Base-by-base conservation (phyloP, 1,140 invertebrate species). In the Drosophila punjabiensis region DNA sequence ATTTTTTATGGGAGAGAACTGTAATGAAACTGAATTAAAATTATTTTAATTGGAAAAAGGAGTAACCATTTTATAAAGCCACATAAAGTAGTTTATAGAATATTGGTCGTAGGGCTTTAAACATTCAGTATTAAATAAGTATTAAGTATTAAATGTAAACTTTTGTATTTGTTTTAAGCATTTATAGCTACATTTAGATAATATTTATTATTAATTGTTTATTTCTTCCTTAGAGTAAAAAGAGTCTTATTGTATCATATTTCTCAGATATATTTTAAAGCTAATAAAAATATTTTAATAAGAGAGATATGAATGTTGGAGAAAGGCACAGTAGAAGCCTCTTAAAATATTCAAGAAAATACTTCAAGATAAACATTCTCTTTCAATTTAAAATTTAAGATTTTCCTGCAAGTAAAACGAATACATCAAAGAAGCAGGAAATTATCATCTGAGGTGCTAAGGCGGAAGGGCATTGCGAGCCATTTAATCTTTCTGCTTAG, bases 401-500 rank as follows among this genome's bases (percentile, higher is more conserved):
- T 48, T 14, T 8, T 1, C 9, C 32, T 14, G 30, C 32, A n/a
- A 33, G 8, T 48, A 2, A 9, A 5, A 16, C 20, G 39, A 58
- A 18, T 33, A 24, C n/a, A 41, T 18, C 5, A 39, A n/a, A 30
- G 16, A 2, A 20, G 20, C 53, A 43, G 45, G 18, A 14, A 60
- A 70, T 53, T 24, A 60, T 20, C 4, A 52, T 30, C n/a, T 10
- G n/a, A 71, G 53, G 24, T 56, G 50, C 32, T 61, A 52, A 28
- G 14, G 32, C 24, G n/a, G n/a, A 13, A 53, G 11, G 30, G 30
- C n/a, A 52, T 52, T 5, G 28, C 45, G 45, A 35, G 33, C 32
- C 70, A 61, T 74, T 74, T 62, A 73, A 50, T 20, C 30, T 65
- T 28, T 33, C 32, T 16, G 18, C 65, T 35, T 55, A 71, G 47